A percentile compares a stretch with the other conserved stretches of the same genome.
These are phyloP conservation scores for Alligator sinensis DNA, from an alignment of 2,113 vertebrate genomes.

Conservation along the genomic window DNA sequence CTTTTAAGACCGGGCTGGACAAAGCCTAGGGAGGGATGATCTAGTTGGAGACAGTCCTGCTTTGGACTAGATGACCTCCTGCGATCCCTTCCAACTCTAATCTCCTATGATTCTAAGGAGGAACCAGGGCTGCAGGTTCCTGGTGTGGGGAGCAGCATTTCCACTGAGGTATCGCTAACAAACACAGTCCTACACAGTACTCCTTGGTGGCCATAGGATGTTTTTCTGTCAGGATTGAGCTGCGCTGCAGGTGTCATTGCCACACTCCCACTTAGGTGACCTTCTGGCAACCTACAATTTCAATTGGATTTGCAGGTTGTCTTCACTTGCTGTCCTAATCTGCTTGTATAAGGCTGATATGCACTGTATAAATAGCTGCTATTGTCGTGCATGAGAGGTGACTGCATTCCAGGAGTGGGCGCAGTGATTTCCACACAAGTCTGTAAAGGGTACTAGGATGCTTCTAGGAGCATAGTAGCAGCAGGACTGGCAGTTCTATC, in stretches of 20 bases:
- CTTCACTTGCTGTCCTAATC: background rate
- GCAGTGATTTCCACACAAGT: background rate
- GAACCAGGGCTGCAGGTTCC: too few relatives aligned
- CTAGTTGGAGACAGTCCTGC: too few relatives aligned
- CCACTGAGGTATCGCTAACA: too few relatives aligned
- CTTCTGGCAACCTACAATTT: background rate
- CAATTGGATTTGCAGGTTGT: background rate
- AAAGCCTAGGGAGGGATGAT: too few relatives aligned
- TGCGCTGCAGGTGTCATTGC: background rate
- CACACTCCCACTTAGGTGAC: background rate
- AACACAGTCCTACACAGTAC: too few relatives aligned
- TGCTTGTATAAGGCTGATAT: background rate
- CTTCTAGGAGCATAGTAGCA: background rate
- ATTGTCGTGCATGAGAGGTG: background rate
- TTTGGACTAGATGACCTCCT: too few relatives aligned
- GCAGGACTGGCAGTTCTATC: background rate
- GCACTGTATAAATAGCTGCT: background rate
- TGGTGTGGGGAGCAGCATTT: too few relatives aligned
- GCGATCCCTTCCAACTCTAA: too few relatives aligned
- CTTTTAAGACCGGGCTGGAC: too few relatives aligned
- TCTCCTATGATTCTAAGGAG: too few relatives aligned
- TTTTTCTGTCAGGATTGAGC: background rate
- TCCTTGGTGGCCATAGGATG: too few relatives aligned
- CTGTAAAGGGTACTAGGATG: background rate
- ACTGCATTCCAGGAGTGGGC: background rate